These are phyloP conservation scores for Neoascia interrupta DNA, from an alignment of 2,888 invertebrate species.

Conservation along the genomic window DNA sequence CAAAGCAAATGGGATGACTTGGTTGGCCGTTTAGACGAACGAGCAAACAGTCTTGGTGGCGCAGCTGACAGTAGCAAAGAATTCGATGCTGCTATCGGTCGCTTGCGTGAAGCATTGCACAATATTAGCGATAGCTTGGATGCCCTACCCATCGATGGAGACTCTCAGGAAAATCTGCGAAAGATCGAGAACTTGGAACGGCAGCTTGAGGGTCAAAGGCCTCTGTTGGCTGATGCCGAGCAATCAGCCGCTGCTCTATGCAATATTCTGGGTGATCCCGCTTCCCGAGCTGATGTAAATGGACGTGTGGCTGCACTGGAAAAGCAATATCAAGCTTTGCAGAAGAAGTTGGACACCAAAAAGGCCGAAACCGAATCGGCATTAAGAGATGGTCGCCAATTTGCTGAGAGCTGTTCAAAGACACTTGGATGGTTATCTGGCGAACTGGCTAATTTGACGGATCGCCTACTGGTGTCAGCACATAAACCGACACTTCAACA, in stretches of 20 bases:
- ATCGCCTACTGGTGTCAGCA: slow-evolving; percentile 91
- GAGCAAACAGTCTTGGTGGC: slow-evolving; percentile 93
- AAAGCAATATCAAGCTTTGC: slow-evolving; percentile 91
- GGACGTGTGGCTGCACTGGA: slow-evolving; percentile 92
- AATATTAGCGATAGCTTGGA: slow-evolving; percentile 93
- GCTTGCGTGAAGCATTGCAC: slow-evolving; percentile 92
- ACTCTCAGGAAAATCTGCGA: slow-evolving; percentile 91
- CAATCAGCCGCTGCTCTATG: slow-evolving; percentile 94
- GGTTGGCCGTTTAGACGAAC: slow-evolving; percentile 88
- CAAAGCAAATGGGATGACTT: slow-evolving; percentile 91
- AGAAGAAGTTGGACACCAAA: slow-evolving; percentile 92
- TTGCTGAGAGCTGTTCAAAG: slow-evolving; percentile 92
- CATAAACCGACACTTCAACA: slow-evolving; percentile 89
- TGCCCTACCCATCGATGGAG: slow-evolving; percentile 88
- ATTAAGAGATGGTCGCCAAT: slow-evolving; percentile 92
- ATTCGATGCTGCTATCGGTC: slow-evolving; percentile 92
- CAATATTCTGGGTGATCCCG: slow-evolving; percentile 92
- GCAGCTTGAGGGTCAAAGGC: slow-evolving; percentile 93
- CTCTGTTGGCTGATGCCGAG: slow-evolving; percentile 92
- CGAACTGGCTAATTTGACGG: slow-evolving; percentile 87
- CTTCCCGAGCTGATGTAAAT: slow-evolving; percentile 94
- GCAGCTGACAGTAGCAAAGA: slow-evolving; percentile 95
- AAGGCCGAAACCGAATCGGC: slow-evolving; percentile 95
- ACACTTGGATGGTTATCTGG: slow-evolving; percentile 94
- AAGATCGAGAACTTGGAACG: slow-evolving; percentile 93